phyloP scores from a whole-genome alignment of 2,797 vertebrate genomes.

The Morelia viridis region DNA sequence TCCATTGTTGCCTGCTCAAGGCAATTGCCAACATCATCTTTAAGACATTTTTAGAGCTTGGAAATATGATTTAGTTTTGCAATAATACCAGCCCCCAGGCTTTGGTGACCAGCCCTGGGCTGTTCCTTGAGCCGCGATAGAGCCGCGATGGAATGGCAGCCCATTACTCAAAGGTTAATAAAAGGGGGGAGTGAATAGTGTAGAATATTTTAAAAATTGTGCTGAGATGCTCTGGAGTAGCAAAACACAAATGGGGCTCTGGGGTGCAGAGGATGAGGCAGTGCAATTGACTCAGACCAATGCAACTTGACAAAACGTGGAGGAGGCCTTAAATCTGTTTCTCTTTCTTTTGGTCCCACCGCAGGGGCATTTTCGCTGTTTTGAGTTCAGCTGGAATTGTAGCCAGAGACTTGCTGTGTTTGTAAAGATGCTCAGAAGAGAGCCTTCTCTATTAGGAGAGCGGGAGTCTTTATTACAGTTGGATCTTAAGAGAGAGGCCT shows the following conservation, averaged over 20 bases:
- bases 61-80: neutral
- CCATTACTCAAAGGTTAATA: neutral
- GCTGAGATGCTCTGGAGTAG: neutral
- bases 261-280: neutral
- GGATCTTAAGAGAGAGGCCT: too few relatives aligned
- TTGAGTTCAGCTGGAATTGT: neutral
- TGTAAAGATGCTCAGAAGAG: too few relatives aligned
- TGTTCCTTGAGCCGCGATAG: neutral
- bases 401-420: neutral
- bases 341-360: neutral
- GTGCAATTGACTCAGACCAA: neutral
- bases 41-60: neutral
- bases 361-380: neutral
- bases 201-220: neutral
- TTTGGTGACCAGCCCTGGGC: neutral
- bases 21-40: neutral
- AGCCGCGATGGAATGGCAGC: neutral
- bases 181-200: conserved; percentile 14
- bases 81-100: neutral
- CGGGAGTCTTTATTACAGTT: neutral
- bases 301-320: accelerated
- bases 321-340: neutral
- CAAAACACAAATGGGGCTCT: neutral
- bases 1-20: neutral
- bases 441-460: neutral